Conservation (phyloP, 2,113 vertebrate species). For the Boulengeromyrus knoepffleri region DNA sequence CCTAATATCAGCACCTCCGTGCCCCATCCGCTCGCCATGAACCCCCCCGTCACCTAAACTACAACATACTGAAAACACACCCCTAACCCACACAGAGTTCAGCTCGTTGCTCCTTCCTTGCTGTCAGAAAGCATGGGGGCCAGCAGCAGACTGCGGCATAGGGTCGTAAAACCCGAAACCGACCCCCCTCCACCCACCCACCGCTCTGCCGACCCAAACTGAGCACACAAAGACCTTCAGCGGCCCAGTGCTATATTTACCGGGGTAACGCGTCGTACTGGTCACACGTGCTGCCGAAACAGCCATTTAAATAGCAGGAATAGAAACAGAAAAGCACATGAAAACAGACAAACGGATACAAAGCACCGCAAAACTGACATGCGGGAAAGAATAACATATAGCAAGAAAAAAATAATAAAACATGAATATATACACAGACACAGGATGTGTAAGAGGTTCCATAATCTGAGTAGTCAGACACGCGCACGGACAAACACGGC, state of each 20-base stretch:
- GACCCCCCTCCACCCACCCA: neutral
- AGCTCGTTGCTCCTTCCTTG: constrained; percentile 19
- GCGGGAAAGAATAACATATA: neutral
- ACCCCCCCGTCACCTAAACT: constrained; percentile 26
- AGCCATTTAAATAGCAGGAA: neutral
- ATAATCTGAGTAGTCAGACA: neutral
- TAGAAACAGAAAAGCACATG: neutral
- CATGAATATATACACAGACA: neutral
- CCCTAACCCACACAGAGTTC: constrained; percentile 11
- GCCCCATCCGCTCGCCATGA: constrained; percentile 39
- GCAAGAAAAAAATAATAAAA: neutral
- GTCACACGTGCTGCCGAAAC: neutral
- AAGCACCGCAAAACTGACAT: neutral
- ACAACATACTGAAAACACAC: constrained; percentile 46
- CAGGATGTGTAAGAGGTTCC: neutral
- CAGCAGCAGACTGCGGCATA: constrained; percentile 1
- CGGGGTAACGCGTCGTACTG: neutral
- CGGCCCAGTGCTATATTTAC: neutral
- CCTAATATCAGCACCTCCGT: constrained; percentile 65
- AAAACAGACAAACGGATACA: neutral
- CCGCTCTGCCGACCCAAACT: neutral
- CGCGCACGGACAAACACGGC: neutral
- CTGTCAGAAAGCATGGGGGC: constrained; percentile 39
- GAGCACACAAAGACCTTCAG: neutral
- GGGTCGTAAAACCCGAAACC: constrained; percentile 31